Evolutionary conservation across 2,888 invertebrate species (phyloP), one percentile per base, ranked within the genome.

Genomic region (Oegoconia quadripuncta): DNA sequence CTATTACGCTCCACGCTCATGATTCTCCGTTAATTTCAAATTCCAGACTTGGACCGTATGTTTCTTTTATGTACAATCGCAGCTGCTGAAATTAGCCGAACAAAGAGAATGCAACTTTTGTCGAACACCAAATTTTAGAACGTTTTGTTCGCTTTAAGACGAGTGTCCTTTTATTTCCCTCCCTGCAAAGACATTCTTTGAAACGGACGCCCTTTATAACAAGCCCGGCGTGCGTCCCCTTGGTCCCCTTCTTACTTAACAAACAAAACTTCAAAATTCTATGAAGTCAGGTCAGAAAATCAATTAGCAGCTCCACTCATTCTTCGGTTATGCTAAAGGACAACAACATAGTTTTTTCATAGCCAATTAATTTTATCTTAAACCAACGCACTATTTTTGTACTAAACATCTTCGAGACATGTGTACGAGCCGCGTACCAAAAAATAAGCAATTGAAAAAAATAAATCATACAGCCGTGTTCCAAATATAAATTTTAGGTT

Each of bases 101-200:
- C 68, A 83, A 81, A 74, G 78, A 75, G 68, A 70, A 69, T 63
- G 80, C 74, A 69, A 84, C 84, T 79, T 80, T 82, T 79, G 81
- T 82, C 78, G 46, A 52, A 60, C 48, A 51, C 61, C 72, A 66
- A 74, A 74, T 75, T 73, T 74, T 65, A 59, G 58, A 66, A 61
- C 67, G 72, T 75, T 78, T 80, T 76, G 74, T 77, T 68, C 63
- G 54, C 58, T 59, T 62, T 59, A 71, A 75, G 72, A 74, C 66
- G 67, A 48, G 48, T 53, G 52, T 61, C 70, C 67, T 68, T 77
- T 77, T 70, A 71, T 77, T 74, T 66, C 61, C 59, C 60, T 62
- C 59, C 61, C 58, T 62, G 66, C 67, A 68, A 65, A 73, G 70
- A 74, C 67, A 71, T 78, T 72, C 74, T 74, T 64, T 79, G 78